phyloP scores from a whole-genome alignment of 1,140 invertebrate species.

The Zaprionus taronus region DNA sequence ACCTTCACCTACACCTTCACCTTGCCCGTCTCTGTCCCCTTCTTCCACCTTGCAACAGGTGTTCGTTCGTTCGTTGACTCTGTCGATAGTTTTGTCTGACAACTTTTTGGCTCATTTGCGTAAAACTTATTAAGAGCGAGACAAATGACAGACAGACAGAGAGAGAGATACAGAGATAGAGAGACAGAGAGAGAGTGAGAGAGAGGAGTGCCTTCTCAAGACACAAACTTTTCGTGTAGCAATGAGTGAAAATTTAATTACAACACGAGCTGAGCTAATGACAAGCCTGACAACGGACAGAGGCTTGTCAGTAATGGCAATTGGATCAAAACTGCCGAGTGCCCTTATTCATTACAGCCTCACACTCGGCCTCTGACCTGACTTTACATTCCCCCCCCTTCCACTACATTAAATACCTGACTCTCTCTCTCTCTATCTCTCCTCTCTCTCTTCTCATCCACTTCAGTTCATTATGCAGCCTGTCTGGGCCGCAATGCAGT shows the following conservation, averaged over 20 bases:
- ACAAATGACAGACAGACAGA: neutral
- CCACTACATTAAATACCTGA: neutral
- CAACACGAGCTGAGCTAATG: constrained; percentile 26
- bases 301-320: constrained; percentile 8
- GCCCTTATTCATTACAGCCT: constrained; percentile 18
- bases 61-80: constrained; percentile 33
- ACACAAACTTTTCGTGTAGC: constrained; percentile 23
- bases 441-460: neutral
- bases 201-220: constrained; percentile 2
- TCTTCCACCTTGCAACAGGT: constrained; percentile 54
- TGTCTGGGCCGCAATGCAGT: constrained; percentile 51
- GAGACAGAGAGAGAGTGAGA: neutral
- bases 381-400: neutral
- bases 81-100: constrained; percentile 69
- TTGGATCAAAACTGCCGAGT: constrained; percentile 29
- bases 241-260: constrained; percentile 45
- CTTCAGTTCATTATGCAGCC: constrained; percentile 55
- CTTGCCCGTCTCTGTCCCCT: neutral
- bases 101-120: constrained; percentile 75
- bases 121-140: constrained; percentile 53
- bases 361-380: neutral
- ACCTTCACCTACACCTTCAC: too few relatives aligned
- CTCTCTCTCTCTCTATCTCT: neutral
- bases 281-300: constrained; percentile 27
- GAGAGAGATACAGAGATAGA: neutral